Evolutionary conservation across 2,797 vertebrate genomes (phyloP), one percentile per base, ranked within the genome.

Genomic region (Tolypeutes matacus): DNA sequence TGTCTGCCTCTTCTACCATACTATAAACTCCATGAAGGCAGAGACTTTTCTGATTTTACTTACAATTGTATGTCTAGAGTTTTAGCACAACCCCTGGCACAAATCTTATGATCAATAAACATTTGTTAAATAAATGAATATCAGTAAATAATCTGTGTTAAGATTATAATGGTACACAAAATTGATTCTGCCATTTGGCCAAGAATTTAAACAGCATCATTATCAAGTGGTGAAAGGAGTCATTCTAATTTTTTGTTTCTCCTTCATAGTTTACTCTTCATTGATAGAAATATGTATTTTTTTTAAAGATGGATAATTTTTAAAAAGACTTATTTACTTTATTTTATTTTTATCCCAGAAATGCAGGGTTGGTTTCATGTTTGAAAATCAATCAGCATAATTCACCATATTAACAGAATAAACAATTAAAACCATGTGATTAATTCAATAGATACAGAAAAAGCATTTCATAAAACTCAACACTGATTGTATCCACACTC

Each of bases 21-120:
- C 51, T 62, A 18, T 25, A 69, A 76, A 4, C 29, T 83, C n/a
- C 46, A 27, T 46, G 23, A 92, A 6, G 14, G 31, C 27, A 77
- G 49, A 83, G 13, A 29, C 6, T 9, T 82, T 82, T 93, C 27
- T 88, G n/a, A 69, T 91, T 77, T 95, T 97, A 14, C 21, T 92
- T 65, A 76, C 3, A n/a, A 1, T 73, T 86, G 11, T 70, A 83
- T 62, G 15, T 58, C 36, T 27, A 51, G 67, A 82, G 15, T 81
- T 87, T 85, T 64, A 67, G 7, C 2, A 49, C 4, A 89, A 84
- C 51, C n/a, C 12, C 17, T 70, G 36, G 46, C 56, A 25, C 29
- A 93, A 80, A 93, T 89, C 58, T 85, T 78, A 12, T 64, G 64
- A 62, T 83, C 60, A 51, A n/a, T 58, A 67, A 89, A 42, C 10